phyloP scores from a whole-genome alignment of 2,888 invertebrate species.

The Iselma pallidipennis region DNA sequence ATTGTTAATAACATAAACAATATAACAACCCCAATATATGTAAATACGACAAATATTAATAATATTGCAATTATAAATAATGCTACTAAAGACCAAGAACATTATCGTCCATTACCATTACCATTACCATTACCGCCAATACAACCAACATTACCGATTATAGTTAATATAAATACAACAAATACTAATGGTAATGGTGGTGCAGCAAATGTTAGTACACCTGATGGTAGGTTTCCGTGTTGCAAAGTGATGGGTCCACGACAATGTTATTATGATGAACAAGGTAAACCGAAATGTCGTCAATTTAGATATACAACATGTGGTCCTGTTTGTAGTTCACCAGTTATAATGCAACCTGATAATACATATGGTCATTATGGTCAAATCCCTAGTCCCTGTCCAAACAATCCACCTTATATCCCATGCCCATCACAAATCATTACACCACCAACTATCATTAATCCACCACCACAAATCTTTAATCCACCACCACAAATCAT shows the following conservation, averaged over 20 bases:
- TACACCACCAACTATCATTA: background rate
- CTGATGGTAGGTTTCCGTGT: background rate
- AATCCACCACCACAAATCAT: background rate
- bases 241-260: constrained; percentile 15
- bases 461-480: background rate
- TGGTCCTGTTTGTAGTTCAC: background rate
- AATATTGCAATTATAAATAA: constrained; percentile 10
- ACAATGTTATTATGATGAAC: constrained; percentile 12
- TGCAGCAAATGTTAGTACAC: background rate
- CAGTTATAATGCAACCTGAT: background rate
- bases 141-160: background rate
- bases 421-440: background rate
- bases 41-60: constrained; percentile 24
- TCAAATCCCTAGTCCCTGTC: background rate
- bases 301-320: background rate
- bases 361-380: background rate
- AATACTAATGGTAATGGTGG: background rate
- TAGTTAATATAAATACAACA: background rate
- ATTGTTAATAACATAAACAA: constrained; percentile 19
- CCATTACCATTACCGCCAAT: background rate
- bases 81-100: background rate
- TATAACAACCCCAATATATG: constrained; percentile 16
- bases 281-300: constrained; percentile 9
- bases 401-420: background rate
- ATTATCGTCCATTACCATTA: background rate